phyloP scores from a whole-genome alignment of 2,797 vertebrate genomes.

The Enteromius fasciolatus region DNA sequence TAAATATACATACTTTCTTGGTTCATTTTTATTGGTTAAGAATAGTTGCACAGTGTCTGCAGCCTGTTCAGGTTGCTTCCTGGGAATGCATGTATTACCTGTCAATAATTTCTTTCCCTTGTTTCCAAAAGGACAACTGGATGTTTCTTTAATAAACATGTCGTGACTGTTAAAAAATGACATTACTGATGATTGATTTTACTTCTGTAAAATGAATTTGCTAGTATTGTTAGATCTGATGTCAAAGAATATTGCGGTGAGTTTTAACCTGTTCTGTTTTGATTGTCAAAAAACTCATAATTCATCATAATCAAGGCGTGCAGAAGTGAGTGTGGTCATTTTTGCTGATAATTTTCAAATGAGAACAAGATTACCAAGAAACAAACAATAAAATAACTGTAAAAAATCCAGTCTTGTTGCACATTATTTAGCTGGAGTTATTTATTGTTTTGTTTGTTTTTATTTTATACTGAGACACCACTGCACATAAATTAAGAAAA shows the following conservation, averaged over 20 bases:
- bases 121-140: background rate
- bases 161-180: constrained; percentile 7
- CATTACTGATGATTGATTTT: background rate
- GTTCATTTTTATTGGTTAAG: background rate
- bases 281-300: background rate
- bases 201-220: background rate
- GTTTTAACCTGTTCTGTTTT: constrained; percentile 3
- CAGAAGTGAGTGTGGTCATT: background rate
- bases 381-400: background rate
- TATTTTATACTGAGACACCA: background rate
- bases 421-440: background rate
- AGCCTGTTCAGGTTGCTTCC: background rate
- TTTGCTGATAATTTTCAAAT: background rate
- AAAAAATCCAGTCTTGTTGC: background rate
- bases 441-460: background rate
- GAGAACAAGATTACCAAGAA: background rate
- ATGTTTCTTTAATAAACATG: constrained; percentile 7
- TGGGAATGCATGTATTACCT: constrained; percentile 3
- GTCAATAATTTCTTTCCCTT: background rate
- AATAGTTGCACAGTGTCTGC: background rate
- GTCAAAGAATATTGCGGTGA: background rate
- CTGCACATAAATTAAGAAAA: background rate
- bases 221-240: background rate
- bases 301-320: background rate
- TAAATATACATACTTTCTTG: constrained; percentile 6